A percentile compares a stretch with the other conserved stretches of the same genome.
Evolutionary conservation across 2,888 invertebrate species (phyloP).

Genomic region (Crioceris asparagi): DNA sequence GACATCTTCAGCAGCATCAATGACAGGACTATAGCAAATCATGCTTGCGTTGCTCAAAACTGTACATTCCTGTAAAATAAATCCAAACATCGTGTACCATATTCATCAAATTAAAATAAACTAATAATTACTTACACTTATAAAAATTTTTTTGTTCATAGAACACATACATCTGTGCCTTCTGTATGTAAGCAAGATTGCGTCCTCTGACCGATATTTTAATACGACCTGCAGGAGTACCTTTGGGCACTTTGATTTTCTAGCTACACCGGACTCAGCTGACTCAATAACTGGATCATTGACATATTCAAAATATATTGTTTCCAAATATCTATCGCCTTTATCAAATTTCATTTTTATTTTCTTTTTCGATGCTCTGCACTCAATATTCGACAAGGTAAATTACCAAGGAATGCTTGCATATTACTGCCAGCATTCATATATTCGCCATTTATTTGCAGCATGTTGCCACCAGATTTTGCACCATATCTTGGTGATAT

Average conservation of each 20-base stretch:
- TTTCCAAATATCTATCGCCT: slow-evolving; percentile 65
- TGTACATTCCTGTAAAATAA: slow-evolving; percentile 31
- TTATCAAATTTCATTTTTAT: slow-evolving; percentile 80
- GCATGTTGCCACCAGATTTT: slow-evolving; percentile 85
- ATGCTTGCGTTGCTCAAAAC: slow-evolving; percentile 68
- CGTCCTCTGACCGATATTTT: slow-evolving; percentile 80
- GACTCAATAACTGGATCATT: slow-evolving; percentile 80
- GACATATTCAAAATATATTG: slow-evolving; percentile 76
- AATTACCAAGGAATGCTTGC: slow-evolving; percentile 75
- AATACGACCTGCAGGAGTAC: slow-evolving; percentile 88
- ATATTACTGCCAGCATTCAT: slow-evolving; percentile 93
- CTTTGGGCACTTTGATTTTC: slow-evolving; percentile 72
- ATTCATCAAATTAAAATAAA: background rate
- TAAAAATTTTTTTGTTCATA: slow-evolving; percentile 73
- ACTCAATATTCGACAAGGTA: slow-evolving; percentile 72
- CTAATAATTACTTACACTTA: slow-evolving; percentile 47
- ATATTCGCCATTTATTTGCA: slow-evolving; percentile 82
- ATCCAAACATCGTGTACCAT: background rate
- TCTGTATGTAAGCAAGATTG: slow-evolving; percentile 82
- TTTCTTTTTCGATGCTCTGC: slow-evolving; percentile 61
- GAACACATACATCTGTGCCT: slow-evolving; percentile 88
- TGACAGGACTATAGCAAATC: slow-evolving; percentile 77
- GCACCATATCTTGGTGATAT: slow-evolving; percentile 86
- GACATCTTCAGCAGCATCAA: slow-evolving; percentile 51
- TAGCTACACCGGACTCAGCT: slow-evolving; percentile 70